A percentile compares a stretch with the other conserved stretches of the same genome.
Conservation (phyloP, 2,113 vertebrate genomes). For the Paralichthys olivaceus region DNA sequence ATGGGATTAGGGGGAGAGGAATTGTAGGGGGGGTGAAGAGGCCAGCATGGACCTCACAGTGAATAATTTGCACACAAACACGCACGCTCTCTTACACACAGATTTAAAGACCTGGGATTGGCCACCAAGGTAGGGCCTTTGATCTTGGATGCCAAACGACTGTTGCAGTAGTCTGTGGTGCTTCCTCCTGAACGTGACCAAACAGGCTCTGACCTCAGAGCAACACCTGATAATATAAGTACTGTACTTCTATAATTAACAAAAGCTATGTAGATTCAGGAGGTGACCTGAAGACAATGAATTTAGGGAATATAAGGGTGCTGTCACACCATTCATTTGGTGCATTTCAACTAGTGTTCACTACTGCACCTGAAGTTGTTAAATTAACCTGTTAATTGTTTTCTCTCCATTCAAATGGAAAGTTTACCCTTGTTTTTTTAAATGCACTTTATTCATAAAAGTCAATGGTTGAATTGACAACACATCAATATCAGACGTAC, state of each 20-base stretch:
- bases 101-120: slow-evolving; percentile 28
- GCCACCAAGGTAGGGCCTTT: slow-evolving; percentile 57
- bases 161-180: slow-evolving; percentile 9
- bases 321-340: no score
- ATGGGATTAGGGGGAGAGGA: slow-evolving; percentile 56
- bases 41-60: slow-evolving; percentile 53
- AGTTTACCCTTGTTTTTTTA: no score
- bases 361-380: no score
- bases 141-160: slow-evolving; percentile 34
- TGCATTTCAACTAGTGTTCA: no score
- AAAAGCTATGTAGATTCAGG: background rate
- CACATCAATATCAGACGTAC: no score
- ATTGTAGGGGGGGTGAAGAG: slow-evolving; percentile 37
- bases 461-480: no score
- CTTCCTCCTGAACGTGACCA: slow-evolving; percentile 18
- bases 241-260: background rate
- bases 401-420: no score
- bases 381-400: no score
- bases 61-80: slow-evolving; percentile 34
- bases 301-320: background rate
- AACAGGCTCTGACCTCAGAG: background rate
- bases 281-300: background rate
- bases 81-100: background rate
- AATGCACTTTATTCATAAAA: no score
- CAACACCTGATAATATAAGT: slow-evolving; percentile 12